Base-by-base conservation (phyloP, 2,888 invertebrate genomes). In the Ophioninae sp. region DNA sequence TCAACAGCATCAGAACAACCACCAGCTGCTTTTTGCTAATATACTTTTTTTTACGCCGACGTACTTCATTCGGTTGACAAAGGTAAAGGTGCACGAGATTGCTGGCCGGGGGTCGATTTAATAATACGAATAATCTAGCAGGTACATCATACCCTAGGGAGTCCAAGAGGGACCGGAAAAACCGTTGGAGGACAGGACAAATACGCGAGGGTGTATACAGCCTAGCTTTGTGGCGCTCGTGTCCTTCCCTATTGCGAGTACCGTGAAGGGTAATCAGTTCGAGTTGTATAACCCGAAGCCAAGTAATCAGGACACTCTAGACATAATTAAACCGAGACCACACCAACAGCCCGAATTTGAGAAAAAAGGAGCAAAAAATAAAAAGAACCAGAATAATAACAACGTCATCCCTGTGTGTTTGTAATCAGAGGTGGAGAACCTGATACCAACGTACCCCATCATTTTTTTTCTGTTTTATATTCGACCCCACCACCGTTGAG, bases 11-110 rank as follows among this genome's bases (percentile, higher is more conserved):
- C 79, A 68, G 82, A 67, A 0, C 0, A 9, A 44, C 44, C 10
- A 13, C 13, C 17, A 17, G 51, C 51, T 51, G 51, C 51, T 89
- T 87, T 30, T 86, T 87, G 75, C 88, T 86, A 87, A 79, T 85
- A 83, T 88, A 88, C 87, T 88, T 88, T 89, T 76, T 39, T 73
- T 6, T 20, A 17, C 23, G 5, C 64, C 39, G 51, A 13, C 51
- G 51, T 51, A 13, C 61, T 22, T 39, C 13, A 58, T 41, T 9
- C 13, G 22, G 17, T 8, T 23, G 59, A 69, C 64, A 58, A 79
- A 72, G 58, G 63, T 72, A 64, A 73, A 68, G 51, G 51, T 51
- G 56, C 44, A 56, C 56, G 44, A 73, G 77, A 68, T 72, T 79
- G 51, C 63, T 51, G 17, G 17, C 30, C 6, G 13, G 17, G 17